A percentile compares a stretch with the other conserved stretches of the same genome.
phyloP scores from a whole-genome alignment of 1,140 invertebrate species.

The Metopolophium dirhodum region DNA sequence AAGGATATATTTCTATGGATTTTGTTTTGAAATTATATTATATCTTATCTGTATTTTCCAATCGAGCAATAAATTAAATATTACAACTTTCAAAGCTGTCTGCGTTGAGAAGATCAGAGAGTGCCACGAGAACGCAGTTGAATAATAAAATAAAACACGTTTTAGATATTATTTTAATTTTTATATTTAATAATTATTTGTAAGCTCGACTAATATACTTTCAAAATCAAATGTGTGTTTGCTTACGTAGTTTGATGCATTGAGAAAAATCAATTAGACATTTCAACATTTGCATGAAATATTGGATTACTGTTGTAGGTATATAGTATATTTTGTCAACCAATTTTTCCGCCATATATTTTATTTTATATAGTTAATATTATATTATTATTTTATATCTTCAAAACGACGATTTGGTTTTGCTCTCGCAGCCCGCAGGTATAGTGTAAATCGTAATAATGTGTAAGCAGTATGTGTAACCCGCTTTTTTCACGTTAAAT shows the following conservation, averaged over 20 bases:
- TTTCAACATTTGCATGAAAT: neutral
- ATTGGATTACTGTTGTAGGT: neutral
- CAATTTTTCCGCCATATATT: neutral
- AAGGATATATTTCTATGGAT: neutral
- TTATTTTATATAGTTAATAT: neutral
- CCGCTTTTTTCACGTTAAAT: neutral
- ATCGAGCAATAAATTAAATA: neutral
- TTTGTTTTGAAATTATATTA: neutral
- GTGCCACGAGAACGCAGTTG: neutral
- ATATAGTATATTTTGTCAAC: neutral
- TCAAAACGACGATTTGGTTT: neutral
- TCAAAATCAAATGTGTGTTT: neutral
- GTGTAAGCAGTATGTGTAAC: neutral
- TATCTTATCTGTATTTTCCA: neutral
- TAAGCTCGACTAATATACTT: neutral
- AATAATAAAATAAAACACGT: neutral
- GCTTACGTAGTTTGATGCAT: neutral
- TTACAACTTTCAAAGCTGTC: neutral
- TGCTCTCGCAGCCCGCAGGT: neutral
- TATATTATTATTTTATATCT: neutral
- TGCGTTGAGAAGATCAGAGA: neutral
- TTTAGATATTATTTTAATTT: neutral
- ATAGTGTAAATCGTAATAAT: neutral
- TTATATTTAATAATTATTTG: conserved; percentile 4
- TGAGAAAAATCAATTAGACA: neutral